Percentiles rank a stretch among this genome's conserved stretches.
Conservation (phyloP, 2,888 invertebrate genomes). For the Microplitis deprimator region DNA sequence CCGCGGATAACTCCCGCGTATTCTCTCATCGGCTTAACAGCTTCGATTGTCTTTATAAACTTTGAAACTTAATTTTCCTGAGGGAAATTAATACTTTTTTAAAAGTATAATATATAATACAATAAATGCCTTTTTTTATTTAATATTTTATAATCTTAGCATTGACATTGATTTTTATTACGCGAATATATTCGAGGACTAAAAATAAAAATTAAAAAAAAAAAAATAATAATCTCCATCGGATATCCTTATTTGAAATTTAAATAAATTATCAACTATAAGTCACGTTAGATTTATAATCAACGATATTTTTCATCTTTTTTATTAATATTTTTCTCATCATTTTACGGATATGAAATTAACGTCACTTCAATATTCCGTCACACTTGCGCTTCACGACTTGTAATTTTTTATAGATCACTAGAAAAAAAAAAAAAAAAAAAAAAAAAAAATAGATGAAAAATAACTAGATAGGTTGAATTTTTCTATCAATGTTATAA, state of each 20-base stretch:
- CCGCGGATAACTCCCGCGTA: neutral
- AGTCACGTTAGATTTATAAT: neutral
- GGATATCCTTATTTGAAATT: neutral
- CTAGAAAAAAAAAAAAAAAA: conserved; percentile 3
- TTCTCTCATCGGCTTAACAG: conserved; percentile 23
- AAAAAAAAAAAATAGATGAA: neutral
- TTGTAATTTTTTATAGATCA: conserved; percentile 17
- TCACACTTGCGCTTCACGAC: conserved; percentile 28
- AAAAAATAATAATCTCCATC: neutral
- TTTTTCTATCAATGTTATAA: too few relatives aligned
- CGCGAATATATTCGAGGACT: neutral
- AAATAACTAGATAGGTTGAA: neutral
- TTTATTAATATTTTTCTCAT: conserved; percentile 32
- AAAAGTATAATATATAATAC: neutral
- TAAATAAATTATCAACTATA: neutral
- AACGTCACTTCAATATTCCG: conserved; percentile 59
- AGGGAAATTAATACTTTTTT: conserved; percentile 8
- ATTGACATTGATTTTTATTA: neutral
- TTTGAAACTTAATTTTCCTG: conserved; percentile 10
- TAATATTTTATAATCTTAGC: neutral
- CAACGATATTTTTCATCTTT: neutral
- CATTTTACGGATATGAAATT: conserved; percentile 55
- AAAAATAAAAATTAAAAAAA: neutral
- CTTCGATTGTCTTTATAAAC: conserved; percentile 27
- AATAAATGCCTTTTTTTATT: too few relatives aligned